Conservation (phyloP, 2,888 invertebrate genomes). For the Protonemura montana region DNA sequence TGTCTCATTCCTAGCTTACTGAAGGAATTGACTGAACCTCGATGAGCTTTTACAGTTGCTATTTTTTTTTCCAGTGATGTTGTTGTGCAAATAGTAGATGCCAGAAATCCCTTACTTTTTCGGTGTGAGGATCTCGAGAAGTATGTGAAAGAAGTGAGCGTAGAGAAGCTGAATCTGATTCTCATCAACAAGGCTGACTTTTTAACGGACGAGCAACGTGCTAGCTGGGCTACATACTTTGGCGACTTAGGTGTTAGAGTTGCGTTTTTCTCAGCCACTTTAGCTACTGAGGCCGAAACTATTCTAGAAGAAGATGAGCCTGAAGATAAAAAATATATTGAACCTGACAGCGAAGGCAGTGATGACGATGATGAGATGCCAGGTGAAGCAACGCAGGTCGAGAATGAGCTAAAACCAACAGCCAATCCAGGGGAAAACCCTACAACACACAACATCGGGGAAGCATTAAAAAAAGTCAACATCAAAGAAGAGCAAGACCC, state of each 20-base stretch:
- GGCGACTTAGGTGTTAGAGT: constrained; percentile 71
- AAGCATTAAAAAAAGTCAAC: too few species aligned
- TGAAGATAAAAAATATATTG: constrained; percentile 55
- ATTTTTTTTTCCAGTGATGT: constrained; percentile 73
- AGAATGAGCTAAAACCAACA: constrained; percentile 38
- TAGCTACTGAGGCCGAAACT: constrained; percentile 63
- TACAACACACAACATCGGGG: too few species aligned
- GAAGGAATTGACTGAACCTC: too few species aligned
- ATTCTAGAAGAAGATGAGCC: constrained; percentile 54
- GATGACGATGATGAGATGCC: constrained; percentile 34
- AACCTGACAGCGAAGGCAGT: constrained; percentile 23
- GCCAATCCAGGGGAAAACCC: too few species aligned
- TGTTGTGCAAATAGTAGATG: constrained; percentile 94
- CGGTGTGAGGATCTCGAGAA: constrained; percentile 90
- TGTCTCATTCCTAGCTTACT: too few species aligned
- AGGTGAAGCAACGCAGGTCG: constrained; percentile 45
- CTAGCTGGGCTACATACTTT: constrained; percentile 88
- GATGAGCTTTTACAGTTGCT: too few species aligned
- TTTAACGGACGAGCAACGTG: constrained; percentile 79
- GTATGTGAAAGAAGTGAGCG: constrained; percentile 81
- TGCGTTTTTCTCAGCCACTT: constrained; percentile 90
- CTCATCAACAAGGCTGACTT: constrained; percentile 96
- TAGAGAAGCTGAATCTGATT: constrained; percentile 78
- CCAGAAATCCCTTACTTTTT: constrained; percentile 92
- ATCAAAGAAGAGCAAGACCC: too few species aligned